These are phyloP conservation scores for Octodonta nipae DNA, from an alignment of 2,888 invertebrate species.

Conservation along the genomic window DNA sequence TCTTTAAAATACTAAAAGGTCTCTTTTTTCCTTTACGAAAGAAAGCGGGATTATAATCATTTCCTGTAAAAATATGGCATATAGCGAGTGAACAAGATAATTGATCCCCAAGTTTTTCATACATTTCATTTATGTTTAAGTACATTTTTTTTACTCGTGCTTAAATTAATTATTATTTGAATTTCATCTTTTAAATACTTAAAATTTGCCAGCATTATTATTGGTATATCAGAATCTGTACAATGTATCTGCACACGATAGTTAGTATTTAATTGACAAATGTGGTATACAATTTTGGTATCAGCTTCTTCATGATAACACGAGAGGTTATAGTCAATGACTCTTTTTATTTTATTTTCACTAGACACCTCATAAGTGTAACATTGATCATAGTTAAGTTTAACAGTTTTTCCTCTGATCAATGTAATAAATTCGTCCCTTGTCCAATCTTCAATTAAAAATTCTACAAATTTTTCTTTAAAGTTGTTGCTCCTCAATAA, in stretches of 20 bases:
- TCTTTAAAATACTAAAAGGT: conserved; percentile 7
- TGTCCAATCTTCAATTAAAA: background rate
- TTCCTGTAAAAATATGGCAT: conserved; percentile 8
- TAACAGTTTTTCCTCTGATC: conserved; percentile 14
- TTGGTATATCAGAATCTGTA: conserved; percentile 8
- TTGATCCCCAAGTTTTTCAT: no score
- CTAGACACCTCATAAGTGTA: conserved; percentile 14
- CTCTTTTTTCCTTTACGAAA: conserved; percentile 8
- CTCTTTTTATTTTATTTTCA: conserved; percentile 14
- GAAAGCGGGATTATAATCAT: conserved; percentile 7
- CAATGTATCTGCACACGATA: conserved; percentile 14
- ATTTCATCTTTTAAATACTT: conserved; percentile 7
- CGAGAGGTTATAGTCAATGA: conserved; percentile 12
- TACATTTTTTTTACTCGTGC: background rate
- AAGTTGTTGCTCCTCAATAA: background rate
- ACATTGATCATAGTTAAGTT: conserved; percentile 16
- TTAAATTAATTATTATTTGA: conserved; percentile 4
- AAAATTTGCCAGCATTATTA: conserved; percentile 9
- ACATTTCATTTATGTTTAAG: no score
- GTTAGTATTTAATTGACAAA: conserved; percentile 14
- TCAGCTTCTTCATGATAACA: conserved; percentile 18
- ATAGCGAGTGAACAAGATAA: conserved; percentile 6
- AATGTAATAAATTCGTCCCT: conserved; percentile 13
- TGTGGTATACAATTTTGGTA: conserved; percentile 18
- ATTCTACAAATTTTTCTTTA: conserved; percentile 3